Base-by-base conservation (phyloP, 2,888 invertebrate species). In the Graphium colonna region DNA sequence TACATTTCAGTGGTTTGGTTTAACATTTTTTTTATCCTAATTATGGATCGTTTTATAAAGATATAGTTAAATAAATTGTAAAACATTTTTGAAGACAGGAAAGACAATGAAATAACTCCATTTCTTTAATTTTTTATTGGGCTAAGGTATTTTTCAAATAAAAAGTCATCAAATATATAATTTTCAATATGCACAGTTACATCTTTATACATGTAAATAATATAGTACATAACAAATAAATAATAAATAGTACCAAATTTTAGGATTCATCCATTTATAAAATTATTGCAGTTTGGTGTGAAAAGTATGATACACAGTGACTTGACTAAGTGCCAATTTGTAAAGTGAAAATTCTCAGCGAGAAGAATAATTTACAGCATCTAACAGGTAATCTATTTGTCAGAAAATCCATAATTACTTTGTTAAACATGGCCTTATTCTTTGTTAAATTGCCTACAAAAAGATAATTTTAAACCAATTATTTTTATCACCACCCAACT, bases 181-280 rank as follows among this genome's bases (percentile, higher is more conserved):
- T 79, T 83, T 85, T 87, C 80, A 82, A 87, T 88, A 88, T 87
- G 88, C 88, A 87, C 87, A 88, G 79, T 87, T 85, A 88, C 83
- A 86, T 76, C 83, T 88, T 88, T 86, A 86, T 84, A 88, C 88
- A 89, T 85, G 87, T 85, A 87, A 88, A 85, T 84, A 86, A 88
- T 88, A 88, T 84, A 82, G 86, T 85, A 88, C 85, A 90, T 82
- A 87, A 84, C 85, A 85, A 88, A 89, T 82, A 88, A 89, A 88
- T 86, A 88, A 87, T 88, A 88, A 87, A 87, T 85, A 87, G 82
- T 82, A 83, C 83, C 82, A 80, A 83, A 77, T 80, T 82, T 79
- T 75, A 78, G 79, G 82, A 82, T 82, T 82, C 77, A 82, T 80
- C 75, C 78, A 79, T 82, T 76, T 78, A 76, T 79, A 79, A 84